Conservation (phyloP, 2,888 invertebrate genomes). For the Lasioglossum zephyrum region DNA sequence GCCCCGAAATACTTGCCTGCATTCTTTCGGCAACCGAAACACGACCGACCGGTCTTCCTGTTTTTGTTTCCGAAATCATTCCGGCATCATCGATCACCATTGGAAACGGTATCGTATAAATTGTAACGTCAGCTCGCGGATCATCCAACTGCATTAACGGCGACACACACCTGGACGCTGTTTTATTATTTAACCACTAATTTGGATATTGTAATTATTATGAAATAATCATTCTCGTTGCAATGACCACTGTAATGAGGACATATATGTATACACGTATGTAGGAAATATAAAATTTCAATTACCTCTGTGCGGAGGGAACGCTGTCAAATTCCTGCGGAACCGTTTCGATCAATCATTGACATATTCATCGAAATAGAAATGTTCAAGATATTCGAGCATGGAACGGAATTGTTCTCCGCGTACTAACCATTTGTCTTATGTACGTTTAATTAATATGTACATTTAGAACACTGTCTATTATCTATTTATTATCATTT, state of each 20-base stretch:
- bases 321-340: background rate
- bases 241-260: background rate
- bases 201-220: conserved; percentile 11
- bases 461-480: background rate
- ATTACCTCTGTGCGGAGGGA: background rate
- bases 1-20: conserved; percentile 39
- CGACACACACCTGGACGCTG: background rate
- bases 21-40: conserved; percentile 31
- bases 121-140: background rate
- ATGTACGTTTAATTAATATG: background rate
- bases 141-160: background rate
- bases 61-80: background rate
- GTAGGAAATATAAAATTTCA: background rate
- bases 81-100: conserved; percentile 10
- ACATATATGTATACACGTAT: background rate
- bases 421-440: background rate
- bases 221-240: conserved; percentile 7
- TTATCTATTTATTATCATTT: no score
- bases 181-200: conserved; percentile 6
- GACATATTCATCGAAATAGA: background rate
- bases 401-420: background rate
- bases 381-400: background rate
- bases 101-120: background rate
- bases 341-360: background rate
- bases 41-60: conserved; percentile 1